Percentiles rank a stretch among this genome's conserved stretches.
Conservation (phyloP, 2,113 vertebrate species). For the Albula goreensis region DNA sequence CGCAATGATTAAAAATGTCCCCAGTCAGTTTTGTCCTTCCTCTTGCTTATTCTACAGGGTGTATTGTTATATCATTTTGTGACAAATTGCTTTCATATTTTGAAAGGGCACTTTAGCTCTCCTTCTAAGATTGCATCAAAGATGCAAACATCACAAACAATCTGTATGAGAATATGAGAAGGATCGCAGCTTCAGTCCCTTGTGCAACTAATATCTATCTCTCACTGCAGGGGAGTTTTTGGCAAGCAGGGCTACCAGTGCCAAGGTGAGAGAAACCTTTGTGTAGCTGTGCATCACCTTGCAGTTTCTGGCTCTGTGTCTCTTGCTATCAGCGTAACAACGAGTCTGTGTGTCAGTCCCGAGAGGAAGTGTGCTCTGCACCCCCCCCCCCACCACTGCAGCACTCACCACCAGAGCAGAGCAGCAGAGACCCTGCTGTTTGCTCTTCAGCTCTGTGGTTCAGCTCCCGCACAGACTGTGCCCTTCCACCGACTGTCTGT, state of each 20-base stretch:
- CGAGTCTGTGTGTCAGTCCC: not conserved
- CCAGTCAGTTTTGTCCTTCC: rapidly evolving
- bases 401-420: not conserved
- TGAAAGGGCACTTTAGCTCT: too few relatives aligned
- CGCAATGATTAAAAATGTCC: not conserved
- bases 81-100: too few relatives aligned
- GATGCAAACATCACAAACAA: not conserved
- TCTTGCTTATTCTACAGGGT: constrained; percentile 32
- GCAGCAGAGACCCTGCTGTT: not conserved
- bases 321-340: not conserved
- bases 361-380: not conserved
- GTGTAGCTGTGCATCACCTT: not conserved
- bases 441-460: not conserved
- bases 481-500: not conserved
- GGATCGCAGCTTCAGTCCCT: not conserved
- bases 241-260: constrained; percentile 98
- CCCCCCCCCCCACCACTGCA: not conserved
- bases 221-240: constrained; percentile 88
- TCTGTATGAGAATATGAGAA: not conserved
- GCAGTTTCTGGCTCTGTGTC: not conserved
- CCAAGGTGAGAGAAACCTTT: constrained; percentile 77
- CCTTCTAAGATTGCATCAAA: too few relatives aligned
- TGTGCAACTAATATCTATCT: constrained; percentile 9
- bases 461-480: not conserved
- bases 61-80: too few relatives aligned